These are phyloP conservation scores for Papilio polyxenes DNA, from an alignment of 1,140 invertebrate genomes.

Conservation along the genomic window DNA sequence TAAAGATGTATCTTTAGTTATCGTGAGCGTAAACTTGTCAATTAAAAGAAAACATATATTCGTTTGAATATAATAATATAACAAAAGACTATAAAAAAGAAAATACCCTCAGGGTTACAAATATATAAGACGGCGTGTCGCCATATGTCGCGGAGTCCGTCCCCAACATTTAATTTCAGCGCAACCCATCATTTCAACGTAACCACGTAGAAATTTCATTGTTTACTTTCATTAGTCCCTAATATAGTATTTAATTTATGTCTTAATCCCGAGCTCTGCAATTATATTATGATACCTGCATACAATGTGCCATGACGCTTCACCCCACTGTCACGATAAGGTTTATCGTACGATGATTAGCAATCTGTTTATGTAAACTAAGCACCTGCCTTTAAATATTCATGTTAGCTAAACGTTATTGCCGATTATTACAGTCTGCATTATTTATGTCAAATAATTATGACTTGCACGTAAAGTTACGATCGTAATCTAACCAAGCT, in stretches of 20 bases:
- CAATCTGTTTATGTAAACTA: not conserved
- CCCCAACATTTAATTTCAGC: no score
- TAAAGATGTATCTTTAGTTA: not conserved
- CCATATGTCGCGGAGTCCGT: no score
- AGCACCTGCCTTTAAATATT: slow-evolving; percentile 23
- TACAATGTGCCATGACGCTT: not conserved
- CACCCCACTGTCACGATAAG: not conserved
- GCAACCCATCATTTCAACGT: no score
- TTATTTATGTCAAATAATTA: slow-evolving; percentile 11
- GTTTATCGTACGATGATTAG: slow-evolving; percentile 14
- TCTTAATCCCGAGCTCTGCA: not conserved
- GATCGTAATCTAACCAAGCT: slow-evolving; percentile 2
- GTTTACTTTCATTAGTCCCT: not conserved
- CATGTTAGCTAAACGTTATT: slow-evolving; percentile 35
- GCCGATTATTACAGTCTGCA: slow-evolving; percentile 17
- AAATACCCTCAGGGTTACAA: no score
- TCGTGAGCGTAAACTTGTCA: not conserved
- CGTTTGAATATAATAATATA: no score
- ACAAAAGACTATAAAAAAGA: no score
- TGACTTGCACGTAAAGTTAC: slow-evolving; percentile 19
- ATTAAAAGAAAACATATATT: not conserved
- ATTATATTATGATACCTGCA: not conserved
- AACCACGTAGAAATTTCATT: no score
- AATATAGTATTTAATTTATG: not conserved
- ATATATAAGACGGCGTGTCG: no score